phyloP scores from a whole-genome alignment of 2,113 vertebrate genomes.

The Malurus melanocephalus region DNA sequence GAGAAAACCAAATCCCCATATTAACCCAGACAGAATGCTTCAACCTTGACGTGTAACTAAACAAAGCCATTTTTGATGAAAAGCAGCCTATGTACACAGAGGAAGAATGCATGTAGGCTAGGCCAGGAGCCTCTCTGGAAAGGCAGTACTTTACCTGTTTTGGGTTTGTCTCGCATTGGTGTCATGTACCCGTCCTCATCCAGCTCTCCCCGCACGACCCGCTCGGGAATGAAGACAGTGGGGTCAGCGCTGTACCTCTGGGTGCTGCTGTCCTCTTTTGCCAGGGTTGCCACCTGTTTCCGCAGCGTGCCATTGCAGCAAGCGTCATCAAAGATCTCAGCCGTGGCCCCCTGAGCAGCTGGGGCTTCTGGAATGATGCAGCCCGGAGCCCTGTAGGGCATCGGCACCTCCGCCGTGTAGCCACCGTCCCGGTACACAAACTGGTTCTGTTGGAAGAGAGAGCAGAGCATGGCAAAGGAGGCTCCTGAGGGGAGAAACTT shows the following conservation, averaged over 20 bases:
- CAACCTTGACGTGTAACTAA: neutral
- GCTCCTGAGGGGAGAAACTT: fast-evolving
- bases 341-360: slow-evolving; percentile 67
- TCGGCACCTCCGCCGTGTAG: slow-evolving; percentile 59
- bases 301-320: slow-evolving; percentile 91
- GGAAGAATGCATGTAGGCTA: neutral
- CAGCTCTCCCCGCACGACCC: slow-evolving; percentile 76
- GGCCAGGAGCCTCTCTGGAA: neutral
- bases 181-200: slow-evolving; percentile 94
- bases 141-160: slow-evolving; percentile 78
- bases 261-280: slow-evolving; percentile 81
- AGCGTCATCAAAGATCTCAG: slow-evolving; percentile 82
- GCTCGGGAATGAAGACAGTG: slow-evolving; percentile 86
- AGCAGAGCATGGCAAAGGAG: neutral
- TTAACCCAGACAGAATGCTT: neutral
- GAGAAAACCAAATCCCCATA: neutral
- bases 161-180: slow-evolving; percentile 88
- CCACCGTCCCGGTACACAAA: slow-evolving; percentile 87
- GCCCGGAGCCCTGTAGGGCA: slow-evolving; percentile 71
- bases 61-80: neutral
- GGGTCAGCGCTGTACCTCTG: slow-evolving; percentile 95
- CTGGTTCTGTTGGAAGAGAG: slow-evolving; percentile 80
- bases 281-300: slow-evolving; percentile 76
- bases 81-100: neutral
- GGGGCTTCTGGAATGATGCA: slow-evolving; percentile 75